Evolutionary conservation across 2,797 vertebrate genomes (phyloP), one percentile per base, ranked within the genome.

Genomic region (Silurus lanzhouensis): DNA sequence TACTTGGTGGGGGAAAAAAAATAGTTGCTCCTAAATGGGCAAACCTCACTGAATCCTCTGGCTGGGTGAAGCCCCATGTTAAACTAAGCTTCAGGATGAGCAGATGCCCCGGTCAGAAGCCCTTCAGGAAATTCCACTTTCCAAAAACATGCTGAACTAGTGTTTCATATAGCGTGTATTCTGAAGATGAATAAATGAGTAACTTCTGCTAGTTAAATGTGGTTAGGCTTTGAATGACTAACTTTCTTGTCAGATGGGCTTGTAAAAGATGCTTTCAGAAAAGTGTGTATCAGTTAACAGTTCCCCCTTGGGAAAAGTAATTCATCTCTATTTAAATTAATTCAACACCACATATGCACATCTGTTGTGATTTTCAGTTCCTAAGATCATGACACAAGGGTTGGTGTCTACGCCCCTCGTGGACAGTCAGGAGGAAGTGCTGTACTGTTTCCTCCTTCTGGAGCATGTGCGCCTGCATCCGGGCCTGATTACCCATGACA

Each of bases 381-480:
- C 9, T n/a, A 46, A 63, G 38, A 31, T 46, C 20, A 63, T 79
- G 38, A 22, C 60, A 8, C 38, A n/a, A 6, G 77, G 77, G 6
- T 63, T 79, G 58, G 77, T 17, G 13, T 46, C 58, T 63, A n/a
- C 13, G 5, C 77, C 77, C 46, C 77, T 79, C 0, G 77, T 79
- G 44, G 52, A 19, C 60, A 91, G 90, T 0, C 93, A 94, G 88
- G 93, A 94, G 1, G 90, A 94, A 70, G 91, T 94, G 3, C 92
- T 92, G 63, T 95, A 94, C 88, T 94, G 92, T 15, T 93, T 95
- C 88, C 78, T 95, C 52, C 93, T 93, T 20, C 76, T 95, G 22
- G 92, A 94, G 58, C 84, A 93, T 82, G 89, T 94, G 64, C 87
- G 88, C 68, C 91, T 92, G 84, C 91, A 94, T 74, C 93, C 94